phyloP scores from a whole-genome alignment of 2,113 vertebrate genomes.

The Rhynchomys soricoides region DNA sequence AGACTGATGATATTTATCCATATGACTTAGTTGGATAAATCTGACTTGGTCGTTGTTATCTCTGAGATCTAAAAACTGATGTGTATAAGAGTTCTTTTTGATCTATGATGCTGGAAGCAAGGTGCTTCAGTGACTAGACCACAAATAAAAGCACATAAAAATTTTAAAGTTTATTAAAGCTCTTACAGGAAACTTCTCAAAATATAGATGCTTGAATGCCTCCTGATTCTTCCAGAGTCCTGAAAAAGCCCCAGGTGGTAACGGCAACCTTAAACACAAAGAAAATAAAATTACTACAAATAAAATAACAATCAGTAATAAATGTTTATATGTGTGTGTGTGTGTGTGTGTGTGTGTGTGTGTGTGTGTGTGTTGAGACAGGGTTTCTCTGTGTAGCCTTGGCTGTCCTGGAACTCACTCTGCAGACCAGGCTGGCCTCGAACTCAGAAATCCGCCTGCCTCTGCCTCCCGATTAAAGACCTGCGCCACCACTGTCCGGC shows the following conservation, averaged over 20 bases:
- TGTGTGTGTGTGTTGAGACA: too few species aligned
- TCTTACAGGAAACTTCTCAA: slow-evolving; percentile 95
- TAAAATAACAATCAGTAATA: slow-evolving; percentile 20
- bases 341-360: too few species aligned
- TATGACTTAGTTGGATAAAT: neutral
- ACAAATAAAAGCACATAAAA: slow-evolving; percentile 26
- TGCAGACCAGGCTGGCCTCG: too few species aligned
- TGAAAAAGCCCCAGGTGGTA: slow-evolving; percentile 94
- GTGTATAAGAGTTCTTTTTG: neutral
- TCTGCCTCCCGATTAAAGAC: too few species aligned
- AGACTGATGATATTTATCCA: slow-evolving; percentile 1
- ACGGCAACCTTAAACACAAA: slow-evolving; percentile 90
- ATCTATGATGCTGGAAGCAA: neutral
- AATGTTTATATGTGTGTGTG: too few species aligned
- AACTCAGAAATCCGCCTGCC: too few species aligned
- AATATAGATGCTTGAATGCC: slow-evolving; percentile 93
- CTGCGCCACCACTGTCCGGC: too few species aligned
- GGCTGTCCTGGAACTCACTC: too few species aligned
- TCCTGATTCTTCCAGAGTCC: slow-evolving; percentile 95
- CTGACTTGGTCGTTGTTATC: neutral
- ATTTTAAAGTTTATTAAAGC: slow-evolving; percentile 10
- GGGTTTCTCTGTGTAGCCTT: too few species aligned
- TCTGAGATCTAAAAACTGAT: neutral
- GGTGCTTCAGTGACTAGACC: neutral
- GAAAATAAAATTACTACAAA: slow-evolving; percentile 33